Evolutionary conservation across 1,140 invertebrate genomes (phyloP), one percentile per base, ranked within the genome.

Genomic region (Phocides pigmalion): DNA sequence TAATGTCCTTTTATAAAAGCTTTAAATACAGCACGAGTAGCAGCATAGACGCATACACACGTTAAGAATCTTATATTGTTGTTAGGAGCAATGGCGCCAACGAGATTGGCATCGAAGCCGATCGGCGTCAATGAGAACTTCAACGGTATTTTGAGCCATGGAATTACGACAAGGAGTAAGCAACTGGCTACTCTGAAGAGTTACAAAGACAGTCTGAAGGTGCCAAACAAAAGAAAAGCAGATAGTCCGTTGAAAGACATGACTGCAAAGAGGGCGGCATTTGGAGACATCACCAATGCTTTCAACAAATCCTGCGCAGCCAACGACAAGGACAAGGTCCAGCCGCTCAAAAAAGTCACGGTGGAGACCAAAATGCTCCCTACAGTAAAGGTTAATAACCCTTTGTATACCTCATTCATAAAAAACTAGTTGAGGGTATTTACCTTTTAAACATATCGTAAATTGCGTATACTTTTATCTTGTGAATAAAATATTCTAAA

Each of bases 241-340:
- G 93, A 93, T 63, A 93, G 93, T 62, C 93, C 93, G 9, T 68
- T 92, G 16, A 93, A 93, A 84, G 93, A 93, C 76, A 78, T 79
- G 58, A 91, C 82, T 9, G 92, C 88, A 3, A 97, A 96, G 81
- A 90, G 95, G 76, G 94, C 94, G 56, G 95, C 95, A 1, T 94
- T 97, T 73, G 95, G 95, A 66, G 96, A 97, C 76, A 93, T 97
- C 46, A 96, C 95, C 2, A 97, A 96, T 92, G 95, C 91, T 56
- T 87, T 89, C 63, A 81, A 82, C 70, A 93, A 92, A 72, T 81
- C 84, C 12, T 76, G 61, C 50, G 74, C 74, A 20, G 69, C 78
- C 41, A 79, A 79, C 51, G 81, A 83, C 9, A 91, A 90, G 64
- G 79, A 88, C 61, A 87, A 90, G 66, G 62, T 62, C 56, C 82